Base-by-base conservation (phyloP, 2,797 vertebrate species). In the Garrulus glandarius region DNA sequence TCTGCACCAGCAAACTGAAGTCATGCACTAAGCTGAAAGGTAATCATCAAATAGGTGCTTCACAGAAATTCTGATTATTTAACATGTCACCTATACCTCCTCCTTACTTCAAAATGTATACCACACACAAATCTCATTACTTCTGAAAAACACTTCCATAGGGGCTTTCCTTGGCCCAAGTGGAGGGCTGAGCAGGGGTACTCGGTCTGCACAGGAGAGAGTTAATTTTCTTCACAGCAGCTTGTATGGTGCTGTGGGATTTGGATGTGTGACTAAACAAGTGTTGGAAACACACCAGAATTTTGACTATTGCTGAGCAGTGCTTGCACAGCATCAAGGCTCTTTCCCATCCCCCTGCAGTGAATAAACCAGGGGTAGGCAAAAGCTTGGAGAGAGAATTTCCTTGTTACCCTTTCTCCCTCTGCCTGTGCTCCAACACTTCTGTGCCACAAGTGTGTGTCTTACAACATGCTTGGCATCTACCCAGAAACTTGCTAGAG, bases 341-440 rank as follows among this genome's bases (percentile, higher is more conserved):
- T 22, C 27, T 36, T 55, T 17, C 17, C 50, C 2, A 1, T 1
- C 2, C 8, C 0, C 3, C 3, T 8, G 3, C 30, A 81, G 41
- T 44, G 24, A 70, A 21, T 21, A 87, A 87, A 18, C 7, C 3
- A 2, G 9, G 5, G 4, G 8, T 50, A 47, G 16, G n/a, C 43
- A 91, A 61, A 36, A 80, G 23, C 22, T 5, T 37, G 9, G 10
- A 18, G 29, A 61, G 5, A 53, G 21, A 79, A 37, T 46, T 85
- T 30, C 39, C 46, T 60, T 59, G 63, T 47, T 56, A 47, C 6
- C 36, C 26, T 49, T 84, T 67, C 19, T n/a, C 9, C 37, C 15
- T 43, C 44, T 13, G 16, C 13, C 32, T 55, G 13, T 16, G 19
- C 23, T 69, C 32, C 36, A 69, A 50, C n/a, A 43, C 15, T 55